Conservation (phyloP, 2,888 invertebrate genomes). For the Macaria liturata region DNA sequence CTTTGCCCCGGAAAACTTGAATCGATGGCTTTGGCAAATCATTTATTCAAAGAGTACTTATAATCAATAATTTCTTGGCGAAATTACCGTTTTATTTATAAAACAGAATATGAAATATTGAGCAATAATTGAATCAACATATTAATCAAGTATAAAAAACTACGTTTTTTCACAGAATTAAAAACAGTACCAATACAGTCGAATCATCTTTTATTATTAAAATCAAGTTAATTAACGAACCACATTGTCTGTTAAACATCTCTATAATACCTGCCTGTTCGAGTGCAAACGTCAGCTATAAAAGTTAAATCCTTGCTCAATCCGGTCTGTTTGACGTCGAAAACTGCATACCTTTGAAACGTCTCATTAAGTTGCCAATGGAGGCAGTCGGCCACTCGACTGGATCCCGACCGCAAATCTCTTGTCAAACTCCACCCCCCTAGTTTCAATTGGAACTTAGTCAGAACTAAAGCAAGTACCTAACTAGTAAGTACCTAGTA, state of each 20-base stretch:
- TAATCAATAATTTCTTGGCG: no score
- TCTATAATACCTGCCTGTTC: no score
- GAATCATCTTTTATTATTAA: no score
- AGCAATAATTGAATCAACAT: no score
- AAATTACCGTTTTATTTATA: no score
- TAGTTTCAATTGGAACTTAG: conserved; percentile 76
- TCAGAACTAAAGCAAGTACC: conserved; percentile 50
- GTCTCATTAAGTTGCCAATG: conserved; percentile 41
- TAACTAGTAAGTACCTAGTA: conserved; percentile 45
- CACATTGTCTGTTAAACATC: no score
- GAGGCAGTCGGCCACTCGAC: conserved; percentile 43
- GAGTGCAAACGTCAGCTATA: not conserved
- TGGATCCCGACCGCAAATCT: conserved; percentile 62
- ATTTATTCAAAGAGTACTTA: not conserved
- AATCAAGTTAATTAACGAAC: no score
- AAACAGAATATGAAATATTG: no score
- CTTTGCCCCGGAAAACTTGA: conserved; percentile 51
- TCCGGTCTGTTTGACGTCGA: conserved; percentile 1
- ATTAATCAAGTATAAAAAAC: no score
- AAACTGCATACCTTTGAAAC: conserved; percentile 23
- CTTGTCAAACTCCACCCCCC: conserved; percentile 68
- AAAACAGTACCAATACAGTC: no score
- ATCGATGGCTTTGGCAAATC: conserved; percentile 39
- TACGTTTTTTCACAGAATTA: no score
- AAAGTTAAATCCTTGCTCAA: not conserved